Evolutionary conservation across 2,888 invertebrate genomes (phyloP).

Genomic region (Dryadula phaetusa): DNA sequence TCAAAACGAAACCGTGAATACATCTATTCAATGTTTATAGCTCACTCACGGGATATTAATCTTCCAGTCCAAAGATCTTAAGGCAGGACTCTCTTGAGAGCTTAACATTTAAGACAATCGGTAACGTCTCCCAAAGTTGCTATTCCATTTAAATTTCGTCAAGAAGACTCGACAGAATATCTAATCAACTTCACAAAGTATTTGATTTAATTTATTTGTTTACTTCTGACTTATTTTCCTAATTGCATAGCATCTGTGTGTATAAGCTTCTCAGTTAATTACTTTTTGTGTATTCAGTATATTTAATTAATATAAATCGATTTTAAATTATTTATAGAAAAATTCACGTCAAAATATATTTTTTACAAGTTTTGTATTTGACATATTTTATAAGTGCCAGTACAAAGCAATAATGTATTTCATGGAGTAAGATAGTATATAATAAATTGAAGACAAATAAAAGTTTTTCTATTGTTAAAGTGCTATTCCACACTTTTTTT

Average conservation of each 20-base stretch:
- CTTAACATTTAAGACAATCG: constrained; percentile 28
- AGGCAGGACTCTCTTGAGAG: constrained; percentile 12
- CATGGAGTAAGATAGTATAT: no score
- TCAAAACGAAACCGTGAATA: not conserved
- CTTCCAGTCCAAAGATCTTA: constrained; percentile 23
- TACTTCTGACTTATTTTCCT: constrained; percentile 8
- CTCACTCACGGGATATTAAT: constrained; percentile 21
- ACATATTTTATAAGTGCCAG: no score
- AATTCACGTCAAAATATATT: no score
- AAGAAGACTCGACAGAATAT: constrained; percentile 16
- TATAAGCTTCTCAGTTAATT: not conserved
- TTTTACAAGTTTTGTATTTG: no score
- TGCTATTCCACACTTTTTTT: no score
- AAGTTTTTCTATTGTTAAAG: no score
- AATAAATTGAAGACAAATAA: no score
- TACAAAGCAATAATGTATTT: no score
- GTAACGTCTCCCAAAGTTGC: constrained; percentile 27
- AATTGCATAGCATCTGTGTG: constrained; percentile 1
- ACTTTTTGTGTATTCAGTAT: constrained; percentile 1
- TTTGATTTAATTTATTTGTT: constrained; percentile 22
- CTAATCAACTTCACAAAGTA: constrained; percentile 25
- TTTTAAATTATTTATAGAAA: not conserved
- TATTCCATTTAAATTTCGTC: constrained; percentile 27
- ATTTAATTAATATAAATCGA: not conserved
- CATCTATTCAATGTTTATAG: constrained; percentile 5